These are phyloP conservation scores for Osmerus mordax DNA, from an alignment of 2,113 vertebrate genomes.

Conservation along the genomic window DNA sequence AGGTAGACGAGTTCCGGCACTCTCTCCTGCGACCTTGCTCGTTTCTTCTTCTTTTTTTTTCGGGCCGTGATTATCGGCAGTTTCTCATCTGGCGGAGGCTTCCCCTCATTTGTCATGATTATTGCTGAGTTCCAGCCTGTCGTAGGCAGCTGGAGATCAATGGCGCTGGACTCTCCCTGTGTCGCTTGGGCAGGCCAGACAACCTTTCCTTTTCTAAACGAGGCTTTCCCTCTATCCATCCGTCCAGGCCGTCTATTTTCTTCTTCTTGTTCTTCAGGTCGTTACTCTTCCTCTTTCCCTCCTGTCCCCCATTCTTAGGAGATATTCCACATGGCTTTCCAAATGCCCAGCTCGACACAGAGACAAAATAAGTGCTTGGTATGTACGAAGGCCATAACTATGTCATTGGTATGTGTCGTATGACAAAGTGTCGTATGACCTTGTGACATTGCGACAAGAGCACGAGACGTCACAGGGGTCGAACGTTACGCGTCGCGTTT, in stretches of 20 bases:
- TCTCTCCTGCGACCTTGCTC: constrained; percentile 82
- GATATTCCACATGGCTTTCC: constrained; percentile 81
- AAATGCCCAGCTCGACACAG: constrained; percentile 73
- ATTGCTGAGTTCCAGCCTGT: constrained; percentile 99
- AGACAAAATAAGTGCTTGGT: too few species aligned
- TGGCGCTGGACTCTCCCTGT: constrained; percentile 91
- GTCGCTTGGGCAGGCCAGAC: constrained; percentile 92
- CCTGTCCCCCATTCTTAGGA: constrained; percentile 69
- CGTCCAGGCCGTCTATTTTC: constrained; percentile 36
- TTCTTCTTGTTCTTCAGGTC: constrained; percentile 6
- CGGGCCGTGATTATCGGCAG: constrained; percentile 89
- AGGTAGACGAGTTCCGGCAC: constrained; percentile 42
- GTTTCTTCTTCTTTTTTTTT: constrained; percentile 20
- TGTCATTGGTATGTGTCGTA: too few species aligned
- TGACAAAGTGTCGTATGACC: too few species aligned
- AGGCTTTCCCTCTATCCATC: constrained; percentile 78
- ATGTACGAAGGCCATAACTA: too few species aligned
- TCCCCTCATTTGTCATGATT: constrained; percentile 99
- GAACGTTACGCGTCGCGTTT: too few species aligned
- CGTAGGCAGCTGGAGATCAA: constrained; percentile 99
- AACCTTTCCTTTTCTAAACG: constrained; percentile 95
- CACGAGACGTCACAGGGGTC: too few species aligned
- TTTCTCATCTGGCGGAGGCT: constrained; percentile 83
- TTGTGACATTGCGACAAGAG: too few species aligned
- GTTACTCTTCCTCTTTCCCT: constrained; percentile 13